A percentile compares a stretch with the other conserved stretches of the same genome.
Evolutionary conservation across 2,113 vertebrate species (phyloP).

Genomic region (Syngnathus scovelli): DNA sequence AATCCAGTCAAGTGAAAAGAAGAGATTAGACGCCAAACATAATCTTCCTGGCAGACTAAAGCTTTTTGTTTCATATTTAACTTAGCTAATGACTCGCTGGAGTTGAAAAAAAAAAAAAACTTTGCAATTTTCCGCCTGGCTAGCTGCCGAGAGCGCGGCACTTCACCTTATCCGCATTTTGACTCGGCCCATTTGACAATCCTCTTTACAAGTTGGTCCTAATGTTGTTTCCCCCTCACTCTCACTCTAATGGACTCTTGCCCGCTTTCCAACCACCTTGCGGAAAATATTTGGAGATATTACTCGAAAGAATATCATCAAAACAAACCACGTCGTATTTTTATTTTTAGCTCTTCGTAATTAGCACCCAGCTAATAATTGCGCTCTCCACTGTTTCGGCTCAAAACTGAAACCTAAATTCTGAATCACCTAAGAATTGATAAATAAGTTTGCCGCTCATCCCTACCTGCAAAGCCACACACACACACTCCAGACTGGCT

Average conservation of each 20-base stretch:
- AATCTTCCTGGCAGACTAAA: slow-evolving; percentile 52
- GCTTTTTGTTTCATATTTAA: slow-evolving; percentile 71
- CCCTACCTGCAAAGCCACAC: neutral
- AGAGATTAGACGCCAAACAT: slow-evolving; percentile 59
- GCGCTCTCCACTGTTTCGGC: no score
- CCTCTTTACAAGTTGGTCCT: slow-evolving; percentile 38
- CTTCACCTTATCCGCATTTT: slow-evolving; percentile 41
- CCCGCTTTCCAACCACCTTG: neutral
- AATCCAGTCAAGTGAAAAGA: slow-evolving; percentile 60
- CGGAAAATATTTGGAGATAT: neutral
- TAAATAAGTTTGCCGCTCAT: neutral
- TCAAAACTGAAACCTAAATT: neutral
- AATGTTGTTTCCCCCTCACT: slow-evolving; percentile 7
- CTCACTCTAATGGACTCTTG: neutral
- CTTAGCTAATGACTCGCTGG: slow-evolving; percentile 70
- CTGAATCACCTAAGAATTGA: neutral
- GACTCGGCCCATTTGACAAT: slow-evolving; percentile 55
- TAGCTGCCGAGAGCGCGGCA: slow-evolving; percentile 38
- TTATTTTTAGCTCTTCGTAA: no score
- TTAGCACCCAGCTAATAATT: no score
- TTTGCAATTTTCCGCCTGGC: slow-evolving; percentile 70
- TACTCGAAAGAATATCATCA: neutral
- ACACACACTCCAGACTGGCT: slow-evolving; percentile 7
- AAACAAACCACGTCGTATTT: no score
- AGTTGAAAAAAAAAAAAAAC: slow-evolving; percentile 51